Percentiles rank a stretch among this genome's conserved stretches.
Evolutionary conservation across 2,888 invertebrate genomes (phyloP).

Genomic region (Nineta flava): DNA sequence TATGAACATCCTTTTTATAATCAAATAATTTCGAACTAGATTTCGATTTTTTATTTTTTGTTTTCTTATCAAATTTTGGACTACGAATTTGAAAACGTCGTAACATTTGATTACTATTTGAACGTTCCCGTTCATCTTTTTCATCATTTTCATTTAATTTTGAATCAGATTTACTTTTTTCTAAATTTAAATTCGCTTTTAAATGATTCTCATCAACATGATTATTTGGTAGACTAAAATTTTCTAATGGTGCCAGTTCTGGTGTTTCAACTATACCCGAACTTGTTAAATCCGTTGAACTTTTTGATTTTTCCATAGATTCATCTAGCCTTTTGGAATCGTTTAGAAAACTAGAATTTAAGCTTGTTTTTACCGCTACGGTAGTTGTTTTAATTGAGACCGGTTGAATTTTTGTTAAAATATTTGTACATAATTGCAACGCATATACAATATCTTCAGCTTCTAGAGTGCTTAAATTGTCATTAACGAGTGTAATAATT

Average conservation of each 20-base stretch:
- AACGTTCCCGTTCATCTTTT: constrained; percentile 24
- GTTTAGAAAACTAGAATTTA: background rate
- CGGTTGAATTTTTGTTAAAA: constrained; percentile 60
- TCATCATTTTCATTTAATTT: constrained; percentile 34
- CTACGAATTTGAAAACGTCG: constrained; percentile 27
- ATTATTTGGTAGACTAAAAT: background rate
- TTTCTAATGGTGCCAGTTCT: background rate
- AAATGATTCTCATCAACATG: constrained; percentile 2
- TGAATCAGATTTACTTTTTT: constrained; percentile 52
- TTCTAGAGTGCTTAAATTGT: constrained; percentile 35
- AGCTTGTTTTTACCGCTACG: background rate
- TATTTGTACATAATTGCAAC: constrained; percentile 52
- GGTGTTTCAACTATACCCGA: background rate
- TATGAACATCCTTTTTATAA: constrained; percentile 30
- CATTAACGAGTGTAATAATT: constrained; percentile 41
- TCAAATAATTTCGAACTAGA: constrained; percentile 38
- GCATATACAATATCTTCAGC: constrained; percentile 47
- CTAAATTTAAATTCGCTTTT: constrained; percentile 27
- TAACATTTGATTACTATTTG: constrained; percentile 29
- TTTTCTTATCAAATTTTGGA: constrained; percentile 36
- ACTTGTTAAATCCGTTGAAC: constrained; percentile 1
- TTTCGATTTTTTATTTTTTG: constrained; percentile 40
- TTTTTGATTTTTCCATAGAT: constrained; percentile 7
- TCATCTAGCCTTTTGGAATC: constrained; percentile 1
- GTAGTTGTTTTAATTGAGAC: constrained; percentile 26